Evolutionary conservation across 92 coral and sea anemone species (phyloP), one percentile per base, ranked within the genome.

Genomic region (Actinernus sp.): DNA sequence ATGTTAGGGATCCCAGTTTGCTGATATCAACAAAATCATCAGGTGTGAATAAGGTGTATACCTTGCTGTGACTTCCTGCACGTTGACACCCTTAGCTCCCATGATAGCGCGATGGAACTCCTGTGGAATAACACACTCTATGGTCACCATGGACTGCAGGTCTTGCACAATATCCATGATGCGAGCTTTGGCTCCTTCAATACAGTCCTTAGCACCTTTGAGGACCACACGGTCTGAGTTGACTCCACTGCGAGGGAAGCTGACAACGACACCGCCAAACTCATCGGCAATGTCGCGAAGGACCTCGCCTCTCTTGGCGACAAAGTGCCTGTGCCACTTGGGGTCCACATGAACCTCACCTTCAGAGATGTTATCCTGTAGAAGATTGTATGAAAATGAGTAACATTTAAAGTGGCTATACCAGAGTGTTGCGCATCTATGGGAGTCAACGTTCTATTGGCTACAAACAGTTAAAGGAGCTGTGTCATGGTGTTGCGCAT

Each of bases 21-120:
- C n/a, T n/a, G n/a, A n/a, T n/a, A n/a, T n/a, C n/a, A n/a, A n/a
- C n/a, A n/a, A n/a, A n/a, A n/a, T n/a, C n/a, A n/a, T n/a, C n/a
- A n/a, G n/a, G n/a, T n/a, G n/a, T n/a, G n/a, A n/a, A n/a, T n/a
- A n/a, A n/a, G n/a, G 28, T 26, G 12, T 8, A 25, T 50, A 53
- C 59, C 83, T 67, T 21, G 84, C 31, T 0, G 95, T 88, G 45
- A 88, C 91, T 57, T 85, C 88, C 67, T 95, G 99, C 5, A 95
- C 99, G 24, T 92, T 95, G 39, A 61, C 78, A 0, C 99, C 99
- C 71, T 92, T 91, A 4, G 99, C 90, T 39, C 99, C 99, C 99
- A 95, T 95, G 56, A 95, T 76, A 25, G 91, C 80, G 17, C 99
- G 88, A 28, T 95, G 99, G 58, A 90, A 87, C 69, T 87, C 86